Base-by-base conservation (phyloP, 2,113 vertebrate genomes). In the Dipodomys spectabilis region DNA sequence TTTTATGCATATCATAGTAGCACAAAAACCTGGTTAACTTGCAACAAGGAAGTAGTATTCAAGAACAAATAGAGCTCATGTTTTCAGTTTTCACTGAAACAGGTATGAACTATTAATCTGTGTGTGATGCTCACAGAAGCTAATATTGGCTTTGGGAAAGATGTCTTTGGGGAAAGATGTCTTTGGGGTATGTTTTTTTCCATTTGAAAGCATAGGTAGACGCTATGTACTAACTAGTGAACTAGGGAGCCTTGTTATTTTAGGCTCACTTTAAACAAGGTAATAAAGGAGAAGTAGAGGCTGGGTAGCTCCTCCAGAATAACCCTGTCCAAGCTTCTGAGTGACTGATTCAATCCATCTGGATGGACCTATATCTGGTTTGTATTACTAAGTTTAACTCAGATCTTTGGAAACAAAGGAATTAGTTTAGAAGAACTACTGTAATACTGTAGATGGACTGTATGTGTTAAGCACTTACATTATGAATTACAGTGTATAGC, bases 321-420 rank as follows among this genome's bases (percentile, higher is more conserved):
- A 81, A 64, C 13, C 28, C 64, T 77, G 32, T 2, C 77, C 45
- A 75, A 57, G 18, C 30, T 35, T 78, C 27, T 18, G 10, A 73
- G 57, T 35, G n/a, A 84, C 60, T 91, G 44, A 84, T 77, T 77
- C n/a, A 4, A 35, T 62, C 53, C 67, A 49, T 81, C 72, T 78
- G 68, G 62, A 30, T 69, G 86, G 72, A 88, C 64, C 7, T 6
- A 39, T 5, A 11, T 90, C 77, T 94, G 92, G 81, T 86, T 84
- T 84, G 72, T 65, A 86, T 86, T 94, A 84, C 45, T n/a, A 23
- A 92, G 20, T 71, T 23, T 80, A 88, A 81, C 35, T 89, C 57
- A 80, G 67, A 64, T 91, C 30, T 83, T 78, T 81, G 57, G n/a
- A 95, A 93, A 94, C 45, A 88, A 95, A 91, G 16, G 20, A 85